Percentiles rank a stretch among this genome's conserved stretches.
These are phyloP conservation scores for Hystrix brachyura DNA, from an alignment of 2,113 vertebrate species.

Conservation along the genomic window DNA sequence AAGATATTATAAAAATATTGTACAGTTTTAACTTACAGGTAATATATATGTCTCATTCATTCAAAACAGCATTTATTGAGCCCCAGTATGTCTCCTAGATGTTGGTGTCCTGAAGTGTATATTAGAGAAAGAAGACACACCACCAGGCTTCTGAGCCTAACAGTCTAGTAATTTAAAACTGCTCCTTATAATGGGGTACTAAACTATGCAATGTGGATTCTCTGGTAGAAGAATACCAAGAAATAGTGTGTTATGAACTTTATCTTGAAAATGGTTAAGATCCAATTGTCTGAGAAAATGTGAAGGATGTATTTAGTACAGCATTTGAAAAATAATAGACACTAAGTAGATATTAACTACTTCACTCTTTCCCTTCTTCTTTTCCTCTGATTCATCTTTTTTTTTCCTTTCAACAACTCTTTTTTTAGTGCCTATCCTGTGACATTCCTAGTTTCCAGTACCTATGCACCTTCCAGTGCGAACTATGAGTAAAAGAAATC, in stretches of 20 bases:
- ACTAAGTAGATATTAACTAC: not conserved
- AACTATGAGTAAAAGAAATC: not conserved
- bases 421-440: not conserved
- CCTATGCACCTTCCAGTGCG: not conserved
- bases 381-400: not conserved
- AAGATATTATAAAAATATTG: constrained; percentile 11
- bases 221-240: not conserved
- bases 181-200: not conserved
- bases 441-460: not conserved
- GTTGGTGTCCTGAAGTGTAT: not conserved
- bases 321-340: constrained; percentile 17
- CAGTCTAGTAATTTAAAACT: not conserved
- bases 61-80: constrained; percentile 1
- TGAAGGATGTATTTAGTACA: not conserved
- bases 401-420: not conserved
- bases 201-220: not conserved
- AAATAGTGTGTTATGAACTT: constrained; percentile 6
- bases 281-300: not conserved
- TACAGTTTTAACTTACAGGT: constrained; percentile 14
- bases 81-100: not conserved
- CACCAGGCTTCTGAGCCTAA: not conserved
- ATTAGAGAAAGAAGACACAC: constrained; percentile 30
- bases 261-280: constrained; percentile 18
- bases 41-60: not conserved
- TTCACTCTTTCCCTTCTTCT: not conserved